phyloP scores from a whole-genome alignment of 2,113 vertebrate species.

The Hypocryptadius cinnamomeus region DNA sequence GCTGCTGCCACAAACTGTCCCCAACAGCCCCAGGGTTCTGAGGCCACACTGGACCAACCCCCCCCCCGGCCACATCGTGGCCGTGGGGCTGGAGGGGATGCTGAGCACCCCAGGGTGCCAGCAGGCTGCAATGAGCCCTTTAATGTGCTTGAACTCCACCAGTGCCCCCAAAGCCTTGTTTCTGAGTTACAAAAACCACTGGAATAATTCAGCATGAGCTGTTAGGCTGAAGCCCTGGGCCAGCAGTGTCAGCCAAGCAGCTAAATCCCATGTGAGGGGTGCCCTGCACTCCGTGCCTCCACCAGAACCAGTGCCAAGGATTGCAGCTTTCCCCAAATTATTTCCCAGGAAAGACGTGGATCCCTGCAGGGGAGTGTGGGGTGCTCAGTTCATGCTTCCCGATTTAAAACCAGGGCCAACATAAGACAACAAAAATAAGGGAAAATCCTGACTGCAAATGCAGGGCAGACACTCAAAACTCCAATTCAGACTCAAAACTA shows the following conservation, averaged over 20 bases:
- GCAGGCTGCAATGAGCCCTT: fast-evolving
- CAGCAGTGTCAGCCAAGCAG: fast-evolving
- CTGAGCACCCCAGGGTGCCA: not conserved
- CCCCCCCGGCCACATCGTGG: no score
- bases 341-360: fast-evolving
- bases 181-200: fast-evolving
- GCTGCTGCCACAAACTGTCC: not conserved
- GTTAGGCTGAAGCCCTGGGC: fast-evolving
- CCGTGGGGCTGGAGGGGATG: not conserved
- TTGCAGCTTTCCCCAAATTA: fast-evolving
- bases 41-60: no score
- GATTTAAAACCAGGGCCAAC: not conserved
- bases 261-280: fast-evolving
- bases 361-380: not conserved
- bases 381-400: not conserved
- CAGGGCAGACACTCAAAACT: not conserved
- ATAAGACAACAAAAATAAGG: not conserved
- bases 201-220: not conserved
- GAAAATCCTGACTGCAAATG: not conserved
- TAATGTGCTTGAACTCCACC: fast-evolving
- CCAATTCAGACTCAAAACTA: fast-evolving
- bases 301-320: fast-evolving
- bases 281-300: not conserved
- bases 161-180: not conserved
- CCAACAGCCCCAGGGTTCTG: not conserved